Evolutionary conservation across 2,797 vertebrate genomes (phyloP), one percentile per base, ranked within the genome.

Genomic region (Sorex maritimensis): DNA sequence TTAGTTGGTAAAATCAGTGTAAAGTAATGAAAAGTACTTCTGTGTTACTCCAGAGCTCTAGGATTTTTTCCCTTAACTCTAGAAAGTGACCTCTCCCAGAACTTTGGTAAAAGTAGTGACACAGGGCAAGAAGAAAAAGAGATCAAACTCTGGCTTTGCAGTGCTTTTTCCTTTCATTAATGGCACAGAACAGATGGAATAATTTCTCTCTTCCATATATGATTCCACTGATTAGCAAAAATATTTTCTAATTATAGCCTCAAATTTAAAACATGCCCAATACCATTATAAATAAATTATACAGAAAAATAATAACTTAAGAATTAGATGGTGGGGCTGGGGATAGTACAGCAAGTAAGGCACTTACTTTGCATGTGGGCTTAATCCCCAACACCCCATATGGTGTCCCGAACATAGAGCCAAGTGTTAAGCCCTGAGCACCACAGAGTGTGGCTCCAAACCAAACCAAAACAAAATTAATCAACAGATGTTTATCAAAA

Each of bases 221-320:
- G 14, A 21, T 24, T 19, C 24, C 67, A 86, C 26, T 77, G 67
- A 93, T 13, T 65, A 68, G 58, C 55, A 80, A 90, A 80, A 91
- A 77, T 5, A 68, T 81, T 73, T 88, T 94, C 15, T 91, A 65
- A 90, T 23, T 74, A 63, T 0, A 74, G 19, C 63, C 13, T 88
- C 68, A 95, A 69, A 83, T 83, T 94, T 90, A 93, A 96, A 95
- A 72, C 61, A 78, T 26, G 23, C 69, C 58, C 86, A 90, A 81
- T 95, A 24, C n/a, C 4, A 88, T 85, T 95, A 84, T 19, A 77
- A 83, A 41, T 74, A 72, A 83, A 41, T 73, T 75, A 90, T 1
- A 89, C 28, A 88, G 3, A 80, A 38, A 86, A 95, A 91, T 82
- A 94, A 12, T 71, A 79, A 88, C 68, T 88, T 81, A 94, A 84